Evolutionary conservation across 2,888 invertebrate genomes (phyloP).

Genomic region (Macropis europaea): DNA sequence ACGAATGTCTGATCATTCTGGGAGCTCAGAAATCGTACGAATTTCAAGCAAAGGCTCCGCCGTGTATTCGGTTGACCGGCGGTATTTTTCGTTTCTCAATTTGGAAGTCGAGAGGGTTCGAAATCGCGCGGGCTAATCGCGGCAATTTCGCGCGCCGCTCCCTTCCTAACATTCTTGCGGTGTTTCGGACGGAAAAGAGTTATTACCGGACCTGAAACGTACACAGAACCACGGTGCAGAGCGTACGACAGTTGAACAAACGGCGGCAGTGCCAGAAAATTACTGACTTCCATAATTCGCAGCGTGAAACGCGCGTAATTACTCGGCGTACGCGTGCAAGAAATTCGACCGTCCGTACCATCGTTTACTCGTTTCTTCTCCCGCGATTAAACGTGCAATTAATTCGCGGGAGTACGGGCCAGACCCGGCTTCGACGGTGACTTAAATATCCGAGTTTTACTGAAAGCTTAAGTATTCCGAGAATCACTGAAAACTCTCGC

Average conservation of each 20-base stretch:
- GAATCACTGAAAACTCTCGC: too few species aligned
- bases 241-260: slow-evolving; percentile 32
- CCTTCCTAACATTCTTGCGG: slow-evolving; percentile 25
- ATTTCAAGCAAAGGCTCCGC: too few species aligned
- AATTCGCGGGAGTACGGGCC: too few species aligned
- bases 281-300: slow-evolving; percentile 25
- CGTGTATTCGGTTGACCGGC: too few species aligned
- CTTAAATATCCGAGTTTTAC: too few species aligned
- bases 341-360: neutral
- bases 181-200: slow-evolving; percentile 64
- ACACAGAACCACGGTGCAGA: slow-evolving; percentile 12
- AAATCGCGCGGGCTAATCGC: slow-evolving; percentile 13
- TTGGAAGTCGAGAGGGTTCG: neutral
- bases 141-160: slow-evolving; percentile 26
- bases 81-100: neutral
- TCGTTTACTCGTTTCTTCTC: neutral
- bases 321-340: neutral
- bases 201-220: slow-evolving; percentile 44
- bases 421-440: too few species aligned
- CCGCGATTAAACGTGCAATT: too few species aligned
- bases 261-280: slow-evolving; percentile 25
- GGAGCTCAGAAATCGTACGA: too few species aligned
- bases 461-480: too few species aligned
- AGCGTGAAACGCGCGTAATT: slow-evolving; percentile 27
- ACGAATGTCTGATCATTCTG: too few species aligned